Evolutionary conservation across 2,797 vertebrate genomes (phyloP), one percentile per base, ranked within the genome.

Genomic region (Crenuchus spilurus): DNA sequence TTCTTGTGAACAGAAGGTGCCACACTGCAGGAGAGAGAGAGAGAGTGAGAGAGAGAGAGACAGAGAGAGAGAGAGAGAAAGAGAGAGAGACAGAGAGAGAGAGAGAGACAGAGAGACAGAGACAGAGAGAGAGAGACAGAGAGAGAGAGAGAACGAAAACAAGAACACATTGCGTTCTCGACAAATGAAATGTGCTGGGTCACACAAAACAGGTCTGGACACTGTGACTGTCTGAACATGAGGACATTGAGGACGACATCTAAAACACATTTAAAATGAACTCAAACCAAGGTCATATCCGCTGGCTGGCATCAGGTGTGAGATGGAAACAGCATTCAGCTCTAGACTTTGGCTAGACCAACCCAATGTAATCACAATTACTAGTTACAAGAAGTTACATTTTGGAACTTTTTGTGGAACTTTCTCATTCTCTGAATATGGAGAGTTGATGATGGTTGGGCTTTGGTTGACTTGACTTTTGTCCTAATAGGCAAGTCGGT

Each of bases 1-100:
- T 86, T 85, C 80, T 76, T 81, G 82, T 66, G 84, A 91, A 90
- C 90, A 91, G 89, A 90, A 89, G 91, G 88, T 87, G 80, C 72
- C 77, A 84, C 83, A 71, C 83, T 54, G 55, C 84, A 85, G 86
- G 86, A 81, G 79, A 70, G 72, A 22, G 37, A 46, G 64, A 61
- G 37, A 69, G 76, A 33, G 65, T 10, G 54, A 1, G 76, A 80
- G 83, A 28, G 11, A 28, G 22, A 28, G 49, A 30, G 24, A 20
- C n/a, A 18, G 44, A 20, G 44, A 20, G 44, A 49, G 46, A 49
- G 46, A 49, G 20, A 46, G 42, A 46, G 42, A 46, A n/a, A 46
- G 42, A 22, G 46, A 49, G 46, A 49, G 31, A 48, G 80, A 85
- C 78, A 75, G 76, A 75, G 11, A 20, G 55, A 33, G 35, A 60